Evolutionary conservation across 2,113 vertebrate species (phyloP).

Genomic region (Corythornis cristatus): DNA sequence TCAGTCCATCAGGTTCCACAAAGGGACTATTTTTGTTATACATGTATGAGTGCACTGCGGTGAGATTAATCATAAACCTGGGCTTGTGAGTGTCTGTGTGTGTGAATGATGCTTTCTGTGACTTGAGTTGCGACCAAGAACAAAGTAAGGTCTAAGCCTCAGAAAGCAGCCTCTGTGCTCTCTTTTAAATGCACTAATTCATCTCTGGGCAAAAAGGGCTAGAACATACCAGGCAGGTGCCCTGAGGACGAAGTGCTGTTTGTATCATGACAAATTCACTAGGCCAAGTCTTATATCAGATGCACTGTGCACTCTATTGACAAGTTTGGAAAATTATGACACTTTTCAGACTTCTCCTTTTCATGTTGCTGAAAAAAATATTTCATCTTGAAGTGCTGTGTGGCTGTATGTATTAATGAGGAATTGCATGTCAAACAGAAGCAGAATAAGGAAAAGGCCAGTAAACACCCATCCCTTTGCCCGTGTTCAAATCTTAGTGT

Average conservation of each 20-base stretch:
- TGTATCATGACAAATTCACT: constrained; percentile 33
- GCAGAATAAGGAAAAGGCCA: neutral
- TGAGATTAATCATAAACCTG: constrained; percentile 69
- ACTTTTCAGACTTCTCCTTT: constrained; percentile 13
- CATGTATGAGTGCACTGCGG: constrained; percentile 23
- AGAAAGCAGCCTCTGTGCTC: constrained; percentile 79
- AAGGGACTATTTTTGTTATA: constrained; percentile 71
- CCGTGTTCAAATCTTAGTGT: neutral
- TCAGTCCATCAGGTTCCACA: constrained; percentile 54
- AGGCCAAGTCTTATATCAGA: constrained; percentile 45
- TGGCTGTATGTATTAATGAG: neutral
- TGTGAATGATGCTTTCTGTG: constrained; percentile 80
- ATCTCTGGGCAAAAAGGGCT: constrained; percentile 57
- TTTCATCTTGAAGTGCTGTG: neutral
- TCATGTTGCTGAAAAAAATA: neutral
- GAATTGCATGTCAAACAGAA: constrained; percentile 13
- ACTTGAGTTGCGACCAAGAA: constrained; percentile 63
- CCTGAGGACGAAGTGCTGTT: constrained; percentile 26
- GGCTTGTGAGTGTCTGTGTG: constrained; percentile 38
- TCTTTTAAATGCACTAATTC: constrained; percentile 75
- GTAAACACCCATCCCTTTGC: neutral
- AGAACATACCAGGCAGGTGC: constrained; percentile 63
- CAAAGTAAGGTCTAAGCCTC: constrained; percentile 67
- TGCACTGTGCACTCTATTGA: neutral
- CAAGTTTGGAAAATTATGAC: neutral